These are phyloP conservation scores for Brachionus koreanus DNA, from an alignment of 1,140 invertebrate species.

Conservation along the genomic window DNA sequence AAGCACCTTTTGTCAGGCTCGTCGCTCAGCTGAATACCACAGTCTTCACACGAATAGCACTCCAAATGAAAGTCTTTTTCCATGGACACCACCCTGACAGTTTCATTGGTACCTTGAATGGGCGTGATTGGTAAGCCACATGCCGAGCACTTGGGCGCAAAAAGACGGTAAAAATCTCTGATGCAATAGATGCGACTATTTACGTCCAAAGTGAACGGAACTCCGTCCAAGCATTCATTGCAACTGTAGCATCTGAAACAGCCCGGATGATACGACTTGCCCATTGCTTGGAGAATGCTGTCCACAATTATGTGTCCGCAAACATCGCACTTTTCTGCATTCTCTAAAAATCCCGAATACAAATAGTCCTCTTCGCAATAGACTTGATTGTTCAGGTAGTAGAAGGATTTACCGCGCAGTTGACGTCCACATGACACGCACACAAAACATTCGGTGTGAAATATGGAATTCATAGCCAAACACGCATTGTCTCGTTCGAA, in stretches of 20 bases:
- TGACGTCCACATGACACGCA: slow-evolving; percentile 94
- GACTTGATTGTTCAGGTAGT: slow-evolving; percentile 92
- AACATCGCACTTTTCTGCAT: slow-evolving; percentile 93
- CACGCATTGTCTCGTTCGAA: slow-evolving; percentile 89
- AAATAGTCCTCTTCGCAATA: slow-evolving; percentile 97
- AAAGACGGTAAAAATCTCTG: slow-evolving; percentile 91
- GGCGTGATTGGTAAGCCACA: slow-evolving; percentile 72
- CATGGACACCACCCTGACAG: slow-evolving; percentile 93
- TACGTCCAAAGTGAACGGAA: slow-evolving; percentile 94
- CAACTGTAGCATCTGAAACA: slow-evolving; percentile 97
- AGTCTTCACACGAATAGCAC: slow-evolving; percentile 95
- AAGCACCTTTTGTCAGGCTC: slow-evolving; percentile 90
- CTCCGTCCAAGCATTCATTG: slow-evolving; percentile 93
- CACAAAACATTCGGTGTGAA: slow-evolving; percentile 95
- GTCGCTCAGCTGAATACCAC: slow-evolving; percentile 91
- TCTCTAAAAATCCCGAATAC: slow-evolving; percentile 97
- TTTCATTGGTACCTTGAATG: slow-evolving; percentile 88
- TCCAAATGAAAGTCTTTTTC: slow-evolving; percentile 98
- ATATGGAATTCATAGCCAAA: slow-evolving; percentile 95
- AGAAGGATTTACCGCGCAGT: slow-evolving; percentile 90
- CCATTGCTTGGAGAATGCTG: slow-evolving; percentile 96
- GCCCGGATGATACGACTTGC: slow-evolving; percentile 95
- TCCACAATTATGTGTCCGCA: slow-evolving; percentile 98
- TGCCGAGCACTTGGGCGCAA: slow-evolving; percentile 91
- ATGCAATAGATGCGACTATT: slow-evolving; percentile 79